Evolutionary conservation across 2,797 vertebrate species (phyloP), one percentile per base, ranked within the genome.

Genomic region (Chiloscyllium punctatum): DNA sequence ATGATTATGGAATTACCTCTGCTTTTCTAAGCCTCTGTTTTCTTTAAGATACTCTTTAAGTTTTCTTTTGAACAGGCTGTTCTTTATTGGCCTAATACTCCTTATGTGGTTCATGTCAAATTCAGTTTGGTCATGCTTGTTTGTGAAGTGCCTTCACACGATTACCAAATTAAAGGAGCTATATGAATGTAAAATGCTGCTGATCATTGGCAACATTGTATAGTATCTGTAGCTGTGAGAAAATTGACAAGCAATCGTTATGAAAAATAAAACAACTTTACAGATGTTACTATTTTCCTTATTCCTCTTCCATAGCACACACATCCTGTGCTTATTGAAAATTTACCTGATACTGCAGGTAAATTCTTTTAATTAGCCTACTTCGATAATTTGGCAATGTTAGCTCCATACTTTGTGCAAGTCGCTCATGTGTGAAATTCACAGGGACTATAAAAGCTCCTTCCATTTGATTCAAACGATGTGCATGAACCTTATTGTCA

Each of bases 311-410:
- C 51, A 88, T 51, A 88, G 51, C 51, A 7, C 86, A 88, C 51
- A 7, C 86, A 88, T 51, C 9, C 25, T 30, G 51, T 57, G 86
- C 51, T 57, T 16, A 87, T 16, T 30, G 18, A 90, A 90, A 90
- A n/a, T n/a, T 1, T 5, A 18, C 2, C 15, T n/a, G 57, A 33
- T 16, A 30, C 53, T 4, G 62, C 8, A 62, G 30, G 4, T 62
- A 90, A 90, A 66, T 15, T 91, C n/a, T n/a, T 91, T 66, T 91
- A 21, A 91, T 91, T 91, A 91, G 88, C 88, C n/a, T n/a, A 37
- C 30, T 66, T 4, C 53, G 21, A 42, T 27, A 91, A n/a, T 66
- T 88, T 91, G 57, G 57, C 88, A 91, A 37, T 37, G 57, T 6
- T 13, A n/a, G 33, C 13, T 62, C 88, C 21, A 66, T n/a, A 37